Conservation (phyloP, 2,113 vertebrate genomes). For the Chaetodon auriga region DNA sequence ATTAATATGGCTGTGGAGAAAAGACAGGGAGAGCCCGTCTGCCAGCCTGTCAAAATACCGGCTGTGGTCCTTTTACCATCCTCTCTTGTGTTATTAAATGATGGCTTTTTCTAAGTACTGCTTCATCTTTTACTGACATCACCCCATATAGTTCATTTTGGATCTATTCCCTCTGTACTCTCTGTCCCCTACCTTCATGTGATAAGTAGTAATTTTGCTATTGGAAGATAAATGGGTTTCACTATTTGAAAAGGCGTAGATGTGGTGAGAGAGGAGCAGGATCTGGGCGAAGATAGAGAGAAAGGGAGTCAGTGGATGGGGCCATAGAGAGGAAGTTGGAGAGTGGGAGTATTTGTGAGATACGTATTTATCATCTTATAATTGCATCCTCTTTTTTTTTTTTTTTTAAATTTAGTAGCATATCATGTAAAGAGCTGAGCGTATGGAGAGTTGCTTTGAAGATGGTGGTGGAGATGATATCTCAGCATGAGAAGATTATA, state of each 20-base stretch:
- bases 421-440: constrained; percentile 35
- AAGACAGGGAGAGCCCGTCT: neutral
- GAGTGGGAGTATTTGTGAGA: constrained; percentile 40
- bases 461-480: constrained; percentile 52
- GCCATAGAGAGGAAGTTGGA: constrained; percentile 25
- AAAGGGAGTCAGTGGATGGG: constrained; percentile 37
- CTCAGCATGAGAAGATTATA: constrained; percentile 48
- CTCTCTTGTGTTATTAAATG: constrained; percentile 6
- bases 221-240: constrained; percentile 56
- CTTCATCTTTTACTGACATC: constrained; percentile 30
- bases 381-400: constrained; percentile 26
- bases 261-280: neutral
- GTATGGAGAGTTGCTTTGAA: constrained; percentile 43
- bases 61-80: neutral
- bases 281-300: constrained; percentile 23
- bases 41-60: neutral
- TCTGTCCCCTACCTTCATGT: constrained; percentile 43
- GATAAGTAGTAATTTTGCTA: constrained; percentile 55
- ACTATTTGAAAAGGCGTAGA: constrained; percentile 43
- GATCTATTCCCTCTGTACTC: constrained; percentile 31
- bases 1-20: neutral
- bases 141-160: constrained; percentile 41
- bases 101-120: constrained; percentile 14
- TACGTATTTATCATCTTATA: constrained; percentile 56
- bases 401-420: constrained; percentile 43